These are phyloP conservation scores for Diabrotica balteata DNA, from an alignment of 2,888 invertebrate species.

Conservation along the genomic window DNA sequence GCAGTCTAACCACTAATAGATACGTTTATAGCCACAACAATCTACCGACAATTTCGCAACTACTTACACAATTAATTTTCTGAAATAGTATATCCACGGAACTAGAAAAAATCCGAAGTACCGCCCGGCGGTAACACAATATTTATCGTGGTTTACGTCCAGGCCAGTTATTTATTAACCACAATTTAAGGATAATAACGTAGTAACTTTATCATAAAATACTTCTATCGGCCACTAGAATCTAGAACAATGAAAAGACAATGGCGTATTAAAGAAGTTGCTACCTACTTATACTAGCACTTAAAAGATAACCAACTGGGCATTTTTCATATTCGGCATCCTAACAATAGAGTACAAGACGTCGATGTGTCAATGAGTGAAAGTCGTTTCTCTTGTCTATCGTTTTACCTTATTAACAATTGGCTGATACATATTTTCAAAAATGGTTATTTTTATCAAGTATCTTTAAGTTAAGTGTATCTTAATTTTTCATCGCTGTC, in stretches of 20 bases:
- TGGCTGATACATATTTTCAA: too few relatives aligned
- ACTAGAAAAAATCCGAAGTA: slow-evolving; percentile 22
- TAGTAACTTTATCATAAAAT: slow-evolving; percentile 27
- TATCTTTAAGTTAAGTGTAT: too few relatives aligned
- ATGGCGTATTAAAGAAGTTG: slow-evolving; percentile 26
- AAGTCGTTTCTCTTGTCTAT: too few relatives aligned
- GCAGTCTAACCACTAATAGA: slow-evolving; percentile 8
- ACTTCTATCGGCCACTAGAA: slow-evolving; percentile 26
- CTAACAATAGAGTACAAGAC: too few relatives aligned
- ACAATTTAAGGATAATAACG: slow-evolving; percentile 32
- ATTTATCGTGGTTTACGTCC: slow-evolving; percentile 31
- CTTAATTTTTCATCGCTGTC: too few relatives aligned
- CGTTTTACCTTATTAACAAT: too few relatives aligned
- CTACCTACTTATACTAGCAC: slow-evolving; percentile 21
- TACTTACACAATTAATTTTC: slow-evolving; percentile 31
- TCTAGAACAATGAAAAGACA: slow-evolving; percentile 27
- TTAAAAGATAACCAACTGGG: slow-evolving; percentile 14
- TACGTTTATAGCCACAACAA: slow-evolving; percentile 10
- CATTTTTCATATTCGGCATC: neutral
- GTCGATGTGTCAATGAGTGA: too few relatives aligned
- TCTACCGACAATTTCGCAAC: slow-evolving; percentile 23
- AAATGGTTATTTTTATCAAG: too few relatives aligned
- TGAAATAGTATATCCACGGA: slow-evolving; percentile 22
- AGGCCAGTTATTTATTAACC: slow-evolving; percentile 27
- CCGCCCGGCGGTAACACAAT: slow-evolving; percentile 25